These are phyloP conservation scores for Minunthozetes semirufus DNA, from an alignment of 2,888 invertebrate genomes.

Conservation along the genomic window DNA sequence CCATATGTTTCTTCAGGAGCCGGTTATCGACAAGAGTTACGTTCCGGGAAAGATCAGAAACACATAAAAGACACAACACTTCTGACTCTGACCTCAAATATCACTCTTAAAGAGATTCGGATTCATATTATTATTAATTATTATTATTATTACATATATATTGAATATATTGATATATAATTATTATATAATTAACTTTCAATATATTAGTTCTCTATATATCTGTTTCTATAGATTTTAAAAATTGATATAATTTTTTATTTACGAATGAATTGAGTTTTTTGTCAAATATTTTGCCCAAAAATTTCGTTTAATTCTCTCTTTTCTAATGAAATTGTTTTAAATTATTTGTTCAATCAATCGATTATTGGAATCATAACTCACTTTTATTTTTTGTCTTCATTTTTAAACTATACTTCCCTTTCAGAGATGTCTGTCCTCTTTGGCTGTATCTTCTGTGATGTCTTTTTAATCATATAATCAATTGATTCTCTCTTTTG, in stretches of 20 bases:
- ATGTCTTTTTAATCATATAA: not conserved
- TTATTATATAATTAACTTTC: no score
- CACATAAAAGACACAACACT: conserved; percentile 53
- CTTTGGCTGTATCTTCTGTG: not conserved
- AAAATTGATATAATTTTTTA: no score
- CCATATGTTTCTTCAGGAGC: conserved; percentile 98
- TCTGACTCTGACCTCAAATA: not conserved
- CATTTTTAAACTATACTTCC: not conserved
- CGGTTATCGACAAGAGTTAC: conserved; percentile 96
- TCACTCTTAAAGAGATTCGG: not conserved
- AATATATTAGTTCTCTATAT: no score
- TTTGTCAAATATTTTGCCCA: no score
- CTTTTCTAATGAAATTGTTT: no score
- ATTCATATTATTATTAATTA: conserved; percentile 6
- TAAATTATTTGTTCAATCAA: not conserved
- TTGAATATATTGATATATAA: not conserved
- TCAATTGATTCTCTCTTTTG: not conserved
- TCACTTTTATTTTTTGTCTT: not conserved
- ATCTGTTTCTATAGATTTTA: no score
- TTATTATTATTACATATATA: not conserved
- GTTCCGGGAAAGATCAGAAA: conserved; percentile 98
- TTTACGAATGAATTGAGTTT: no score
- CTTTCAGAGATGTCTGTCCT: not conserved
- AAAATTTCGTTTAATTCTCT: no score
- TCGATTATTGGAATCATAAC: not conserved